Base-by-base conservation (phyloP, 2,113 vertebrate species). In the Daboia siamensis region DNA sequence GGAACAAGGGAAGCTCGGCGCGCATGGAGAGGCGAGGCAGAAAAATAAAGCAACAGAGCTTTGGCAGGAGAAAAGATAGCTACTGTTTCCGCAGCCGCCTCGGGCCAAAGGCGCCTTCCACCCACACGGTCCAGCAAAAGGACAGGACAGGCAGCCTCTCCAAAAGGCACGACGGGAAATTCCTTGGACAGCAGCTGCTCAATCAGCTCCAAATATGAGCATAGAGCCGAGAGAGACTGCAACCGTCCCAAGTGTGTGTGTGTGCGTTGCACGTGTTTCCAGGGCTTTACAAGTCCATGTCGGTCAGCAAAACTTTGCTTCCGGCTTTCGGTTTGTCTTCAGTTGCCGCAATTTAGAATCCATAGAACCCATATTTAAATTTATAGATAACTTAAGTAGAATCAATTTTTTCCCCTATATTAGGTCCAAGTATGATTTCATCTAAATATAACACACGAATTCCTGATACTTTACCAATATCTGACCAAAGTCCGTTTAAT, bases 81-180 rank as follows among this genome's bases (percentile, higher is more conserved):
- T 5, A 23, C 55, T 87, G 23, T 52, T 52, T 21, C 29, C 29
- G 26, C 29, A 74, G 92, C 94, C 1, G 90, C 80, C 87, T 88
- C 51, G 80, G 61, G 55, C 74, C 92, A 87, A 85, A 91, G 24
- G 88, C 92, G 1, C 44, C 26, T 94, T 87, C 95, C 94, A 93
- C 93, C 91, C 48, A 0, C 13, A 9, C 87, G 51, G 59, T 6
- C 39, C 26, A 57, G 87, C 10, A 2, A 87, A 74, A 95, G 69
- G 96, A 95, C 96, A 95, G 96, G 96, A 95, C 88, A 64, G 95
- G 96, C 95, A 92, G 96, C 93, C 93, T 93, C 92, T 92, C 94
- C 93, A 96, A 92, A 93, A 97, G 97, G 98, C 98, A 98, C 98
- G 97, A 96, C 97, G 98, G 98, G 98, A 98, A 98, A 98, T 98